Evolutionary conservation across 1,140 invertebrate species (phyloP), one percentile per base, ranked within the genome.

Genomic region (Pogonomyrmex barbatus): DNA sequence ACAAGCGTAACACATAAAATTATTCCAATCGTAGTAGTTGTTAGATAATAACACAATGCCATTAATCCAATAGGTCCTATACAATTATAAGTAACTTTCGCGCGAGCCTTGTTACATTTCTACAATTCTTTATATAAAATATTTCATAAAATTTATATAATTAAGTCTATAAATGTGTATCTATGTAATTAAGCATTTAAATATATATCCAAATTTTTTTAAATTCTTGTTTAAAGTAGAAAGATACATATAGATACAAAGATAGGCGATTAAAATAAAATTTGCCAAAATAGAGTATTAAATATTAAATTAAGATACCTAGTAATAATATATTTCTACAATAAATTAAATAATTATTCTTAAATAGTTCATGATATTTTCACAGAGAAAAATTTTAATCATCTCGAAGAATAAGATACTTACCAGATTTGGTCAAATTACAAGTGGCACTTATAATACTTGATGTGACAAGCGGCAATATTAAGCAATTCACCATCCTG

Each of bases 41-140:
- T 94, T 85, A 96, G 93, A 91, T 97, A 97, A 91, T 97, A 97
- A 12, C 95, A 94, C 5, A 97, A 92, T 24, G 97, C 96, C 52
- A 96, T 92, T 4, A 94, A 86, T 47, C 95, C 95, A 87, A 97
- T 97, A n/a, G 73, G 85, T 52, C 92, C 92, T 91, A 65, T 63
- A 9, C 2, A 86, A 60, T 52, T 79, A 17, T 36, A 81, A 17
- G 30, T 36, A 12, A 42, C 5, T 30, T 62, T 12, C 39, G 8
- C 24, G 14, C 36, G 8, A 42, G 14, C 36, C 0, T 4, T 24
- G 30, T 39, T 54, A 54, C 4, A 14, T 56, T 56, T 56, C 4
- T 12, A 56, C 5, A 45, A 60, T 33, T 77, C 24, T 77, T 76
- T 2, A 17, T 17, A 1, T 24, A 4, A 39, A 73, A 75, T 73